Percentiles rank a stretch among this genome's conserved stretches.
Evolutionary conservation across 2,113 vertebrate species (phyloP).

Genomic region (Planiliza haematocheilus): DNA sequence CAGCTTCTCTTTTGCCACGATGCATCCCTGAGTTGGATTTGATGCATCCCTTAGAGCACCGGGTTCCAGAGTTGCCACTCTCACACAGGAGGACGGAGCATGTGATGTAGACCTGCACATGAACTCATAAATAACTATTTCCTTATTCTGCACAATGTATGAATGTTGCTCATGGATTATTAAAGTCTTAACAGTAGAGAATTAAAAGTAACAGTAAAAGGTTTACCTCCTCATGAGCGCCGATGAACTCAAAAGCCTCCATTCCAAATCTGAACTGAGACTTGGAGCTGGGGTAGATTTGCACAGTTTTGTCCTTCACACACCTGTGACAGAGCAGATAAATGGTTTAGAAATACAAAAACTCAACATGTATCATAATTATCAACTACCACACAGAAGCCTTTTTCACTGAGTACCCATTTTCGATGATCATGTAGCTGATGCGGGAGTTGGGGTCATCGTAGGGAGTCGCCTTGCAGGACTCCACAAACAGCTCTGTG

Average conservation of each 20-base stretch:
- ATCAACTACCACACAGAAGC: background rate
- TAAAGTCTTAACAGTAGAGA: too few species aligned
- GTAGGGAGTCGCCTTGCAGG: conserved; percentile 70
- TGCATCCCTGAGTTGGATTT: background rate
- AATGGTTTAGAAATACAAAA: background rate
- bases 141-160: too few species aligned
- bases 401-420: conserved; percentile 55
- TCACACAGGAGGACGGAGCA: conserved; percentile 72
- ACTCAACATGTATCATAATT: too few species aligned
- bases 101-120: conserved; percentile 70
- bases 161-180: too few species aligned
- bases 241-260: conserved; percentile 72
- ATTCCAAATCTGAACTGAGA: conserved; percentile 66
- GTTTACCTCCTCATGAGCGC: conserved; percentile 46
- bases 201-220: background rate
- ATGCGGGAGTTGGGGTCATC: conserved; percentile 61
- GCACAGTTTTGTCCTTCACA: conserved; percentile 55
- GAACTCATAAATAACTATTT: too few species aligned
- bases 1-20: conserved; percentile 33
- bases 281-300: conserved; percentile 33
- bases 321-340: conserved; percentile 46
- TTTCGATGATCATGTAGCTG: conserved; percentile 62
- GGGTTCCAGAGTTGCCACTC: conserved; percentile 25
- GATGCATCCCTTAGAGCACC: conserved; percentile 69
- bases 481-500: conserved; percentile 71